Conservation (phyloP, 2,888 invertebrate genomes). For the Galerucella nymphaeae region DNA sequence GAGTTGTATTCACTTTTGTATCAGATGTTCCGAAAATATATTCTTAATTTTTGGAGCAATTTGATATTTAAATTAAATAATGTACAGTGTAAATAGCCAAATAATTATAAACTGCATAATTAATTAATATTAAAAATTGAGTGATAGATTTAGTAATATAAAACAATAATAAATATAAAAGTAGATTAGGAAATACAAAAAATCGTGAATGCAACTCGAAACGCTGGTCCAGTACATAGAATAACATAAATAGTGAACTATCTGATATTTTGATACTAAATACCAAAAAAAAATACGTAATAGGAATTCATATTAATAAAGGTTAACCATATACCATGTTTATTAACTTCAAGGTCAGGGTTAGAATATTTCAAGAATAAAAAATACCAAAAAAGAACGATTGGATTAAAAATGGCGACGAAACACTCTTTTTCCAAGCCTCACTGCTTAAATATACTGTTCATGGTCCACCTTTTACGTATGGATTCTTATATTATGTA, state of each 20-base stretch:
- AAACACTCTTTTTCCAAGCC: no score
- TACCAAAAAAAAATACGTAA: background rate
- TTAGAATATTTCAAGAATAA: no score
- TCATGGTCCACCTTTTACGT: background rate
- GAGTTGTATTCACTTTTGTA: slow-evolving; percentile 26
- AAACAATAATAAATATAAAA: slow-evolving; percentile 30
- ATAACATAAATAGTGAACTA: slow-evolving; percentile 16
- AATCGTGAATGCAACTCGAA: slow-evolving; percentile 14
- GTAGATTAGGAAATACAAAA: slow-evolving; percentile 13
- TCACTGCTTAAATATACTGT: no score
- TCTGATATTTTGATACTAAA: slow-evolving; percentile 15
- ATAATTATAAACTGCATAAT: slow-evolving; percentile 29
- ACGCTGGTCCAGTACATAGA: slow-evolving; percentile 17
- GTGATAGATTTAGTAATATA: slow-evolving; percentile 42
- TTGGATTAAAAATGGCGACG: no score
- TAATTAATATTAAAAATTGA: slow-evolving; percentile 37
- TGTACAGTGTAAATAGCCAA: slow-evolving; percentile 46
- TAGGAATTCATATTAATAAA: background rate
- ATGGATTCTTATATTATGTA: slow-evolving; percentile 1
- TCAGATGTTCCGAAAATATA: slow-evolving; percentile 16
- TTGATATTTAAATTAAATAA: slow-evolving; percentile 21
- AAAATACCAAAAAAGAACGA: no score
- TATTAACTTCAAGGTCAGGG: no score
- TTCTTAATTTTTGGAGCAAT: background rate
- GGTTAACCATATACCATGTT: background rate